Evolutionary conservation across 2,113 vertebrate species (phyloP).

Genomic region (Lanius collurio): DNA sequence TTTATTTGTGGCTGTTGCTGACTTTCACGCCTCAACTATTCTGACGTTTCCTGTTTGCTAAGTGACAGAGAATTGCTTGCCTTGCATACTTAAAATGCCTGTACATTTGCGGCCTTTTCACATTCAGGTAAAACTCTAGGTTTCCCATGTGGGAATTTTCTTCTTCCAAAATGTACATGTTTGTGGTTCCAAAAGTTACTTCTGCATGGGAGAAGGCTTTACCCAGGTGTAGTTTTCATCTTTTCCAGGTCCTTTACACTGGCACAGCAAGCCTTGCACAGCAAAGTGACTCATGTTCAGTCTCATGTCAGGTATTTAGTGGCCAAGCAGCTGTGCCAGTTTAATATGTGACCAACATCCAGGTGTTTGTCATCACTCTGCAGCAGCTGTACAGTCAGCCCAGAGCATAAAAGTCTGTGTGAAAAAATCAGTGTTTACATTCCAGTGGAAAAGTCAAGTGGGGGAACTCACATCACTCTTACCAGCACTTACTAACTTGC

Average conservation of each 20-base stretch:
- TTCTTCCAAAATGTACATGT: background rate
- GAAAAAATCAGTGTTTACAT: background rate
- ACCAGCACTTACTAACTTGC: background rate
- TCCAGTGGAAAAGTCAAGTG: background rate
- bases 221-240: background rate
- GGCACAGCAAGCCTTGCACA: background rate
- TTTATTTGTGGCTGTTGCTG: slow-evolving; percentile 1
- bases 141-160: background rate
- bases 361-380: background rate
- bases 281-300: background rate
- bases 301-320: background rate
- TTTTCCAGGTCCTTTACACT: background rate
- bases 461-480: background rate
- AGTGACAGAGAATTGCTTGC: background rate
- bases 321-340: background rate
- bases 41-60: slow-evolving; percentile 18
- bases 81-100: background rate
- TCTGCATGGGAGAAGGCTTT: background rate
- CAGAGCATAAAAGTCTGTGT: background rate
- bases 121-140: background rate
- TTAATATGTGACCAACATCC: background rate
- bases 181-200: background rate
- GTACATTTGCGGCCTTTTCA: background rate
- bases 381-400: background rate
- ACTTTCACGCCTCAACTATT: slow-evolving; percentile 31